Evolutionary conservation across 2,797 vertebrate species (phyloP).

Genomic region (Poeciliopsis gracilis): DNA sequence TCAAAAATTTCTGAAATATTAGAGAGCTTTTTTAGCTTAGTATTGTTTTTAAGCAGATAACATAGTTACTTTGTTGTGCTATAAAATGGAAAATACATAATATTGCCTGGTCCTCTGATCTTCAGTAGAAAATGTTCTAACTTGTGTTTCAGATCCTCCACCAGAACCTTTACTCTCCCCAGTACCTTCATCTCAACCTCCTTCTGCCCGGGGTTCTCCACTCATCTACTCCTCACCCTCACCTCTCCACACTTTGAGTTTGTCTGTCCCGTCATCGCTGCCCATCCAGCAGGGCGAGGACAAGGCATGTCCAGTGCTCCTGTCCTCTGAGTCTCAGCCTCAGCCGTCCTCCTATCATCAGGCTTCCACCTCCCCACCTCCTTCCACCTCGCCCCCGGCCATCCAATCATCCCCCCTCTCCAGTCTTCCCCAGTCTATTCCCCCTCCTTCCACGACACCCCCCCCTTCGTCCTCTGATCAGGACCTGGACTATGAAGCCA

Average conservation of each 20-base stretch:
- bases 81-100: too few species aligned
- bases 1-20: too few species aligned
- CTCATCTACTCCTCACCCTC: conserved; percentile 64
- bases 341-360: conserved; percentile 42
- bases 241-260: conserved; percentile 52
- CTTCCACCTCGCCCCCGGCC: conserved; percentile 60
- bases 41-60: too few species aligned
- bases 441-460: conserved; percentile 70
- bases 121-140: neutral
- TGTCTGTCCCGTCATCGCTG: conserved; percentile 57
- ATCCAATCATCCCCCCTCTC: conserved; percentile 58
- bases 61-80: too few species aligned
- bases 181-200: conserved; percentile 52
- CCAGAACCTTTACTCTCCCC: conserved; percentile 52
- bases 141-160: conserved; percentile 66
- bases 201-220: conserved; percentile 47
- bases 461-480: conserved; percentile 71
- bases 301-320: conserved; percentile 10
- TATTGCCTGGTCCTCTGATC: too few species aligned
- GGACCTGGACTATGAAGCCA: conserved; percentile 58
- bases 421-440: conserved; percentile 71
- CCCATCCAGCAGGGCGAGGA: conserved; percentile 46
- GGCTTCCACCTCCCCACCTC: conserved; percentile 55
- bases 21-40: too few species aligned
- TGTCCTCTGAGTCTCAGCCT: conserved; percentile 25